A percentile compares a stretch with the other conserved stretches of the same genome.
Conservation (phyloP, 2,888 invertebrate genomes). For the Congeria kusceri region DNA sequence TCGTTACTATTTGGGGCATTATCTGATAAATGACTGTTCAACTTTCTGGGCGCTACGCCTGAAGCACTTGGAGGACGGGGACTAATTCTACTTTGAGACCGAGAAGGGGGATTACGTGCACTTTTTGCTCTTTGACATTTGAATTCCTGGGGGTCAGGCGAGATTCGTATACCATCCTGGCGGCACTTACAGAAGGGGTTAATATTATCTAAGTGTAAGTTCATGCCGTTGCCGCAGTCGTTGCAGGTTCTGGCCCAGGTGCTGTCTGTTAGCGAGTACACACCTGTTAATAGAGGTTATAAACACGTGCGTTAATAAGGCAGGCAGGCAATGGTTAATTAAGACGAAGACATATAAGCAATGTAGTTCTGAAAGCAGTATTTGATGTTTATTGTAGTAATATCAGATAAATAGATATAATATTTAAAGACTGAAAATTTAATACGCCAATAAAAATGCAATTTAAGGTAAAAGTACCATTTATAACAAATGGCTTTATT, state of each 20-base stretch:
- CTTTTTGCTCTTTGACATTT: slow-evolving; percentile 51
- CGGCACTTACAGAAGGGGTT: slow-evolving; percentile 80
- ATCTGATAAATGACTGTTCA: slow-evolving; percentile 18
- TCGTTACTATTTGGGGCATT: slow-evolving; percentile 33
- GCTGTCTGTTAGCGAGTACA: slow-evolving; percentile 71
- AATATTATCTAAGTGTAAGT: slow-evolving; percentile 75
- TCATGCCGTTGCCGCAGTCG: slow-evolving; percentile 79
- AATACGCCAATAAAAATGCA: no score
- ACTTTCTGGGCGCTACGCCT: slow-evolving; percentile 29
- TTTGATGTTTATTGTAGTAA: no score
- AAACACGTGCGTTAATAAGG: slow-evolving; percentile 36
- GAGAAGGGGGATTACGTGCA: slow-evolving; percentile 53
- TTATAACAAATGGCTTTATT: no score
- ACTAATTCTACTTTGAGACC: slow-evolving; percentile 61
- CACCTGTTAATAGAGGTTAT: slow-evolving; percentile 74
- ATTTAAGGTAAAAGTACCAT: no score
- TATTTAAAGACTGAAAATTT: no score
- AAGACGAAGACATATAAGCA: no score
- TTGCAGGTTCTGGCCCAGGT: slow-evolving; percentile 75
- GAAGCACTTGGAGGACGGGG: slow-evolving; percentile 67
- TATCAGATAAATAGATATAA: no score
- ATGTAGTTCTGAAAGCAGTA: no score
- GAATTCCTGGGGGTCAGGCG: slow-evolving; percentile 47
- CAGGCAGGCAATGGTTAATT: neutral
- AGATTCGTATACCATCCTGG: slow-evolving; percentile 72